A percentile compares a stretch with the other conserved stretches of the same genome.
These are phyloP conservation scores for Artemisiospiza belli DNA, from an alignment of 2,113 vertebrate species.

Conservation along the genomic window DNA sequence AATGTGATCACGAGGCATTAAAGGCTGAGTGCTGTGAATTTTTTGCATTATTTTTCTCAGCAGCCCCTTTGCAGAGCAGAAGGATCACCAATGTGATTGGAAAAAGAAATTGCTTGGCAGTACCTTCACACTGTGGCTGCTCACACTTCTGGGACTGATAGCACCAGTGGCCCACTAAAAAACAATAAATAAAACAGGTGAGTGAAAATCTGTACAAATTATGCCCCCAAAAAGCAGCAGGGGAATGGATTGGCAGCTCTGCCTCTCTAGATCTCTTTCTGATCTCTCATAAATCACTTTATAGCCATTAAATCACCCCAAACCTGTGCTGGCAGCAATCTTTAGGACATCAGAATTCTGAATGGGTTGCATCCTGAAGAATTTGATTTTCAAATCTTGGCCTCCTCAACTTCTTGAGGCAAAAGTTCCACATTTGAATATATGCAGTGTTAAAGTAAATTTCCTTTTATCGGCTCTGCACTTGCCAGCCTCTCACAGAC, in stretches of 20 bases:
- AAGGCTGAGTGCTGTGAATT: not conserved
- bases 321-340: not conserved
- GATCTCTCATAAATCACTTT: not conserved
- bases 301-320: not conserved
- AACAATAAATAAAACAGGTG: not conserved
- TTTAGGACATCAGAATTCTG: not conserved
- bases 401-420: not conserved
- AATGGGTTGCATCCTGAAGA: not conserved
- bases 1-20: not conserved
- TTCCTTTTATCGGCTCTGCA: not conserved
- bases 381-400: not conserved
- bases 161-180: slow-evolving; percentile 43
- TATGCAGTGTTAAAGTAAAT: not conserved
- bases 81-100: rapidly evolving
- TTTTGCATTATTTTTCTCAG: not conserved
- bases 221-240: not conserved
- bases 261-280: not conserved
- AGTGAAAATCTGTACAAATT: not conserved
- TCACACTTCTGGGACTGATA: slow-evolving; percentile 40
- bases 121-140: slow-evolving; percentile 21
- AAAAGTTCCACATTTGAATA: not conserved
- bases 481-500: not conserved
- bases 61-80: not conserved
- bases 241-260: not conserved
- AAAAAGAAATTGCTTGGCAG: not conserved